Evolutionary conservation across 2,888 invertebrate genomes (phyloP).

Genomic region (Creontiades dilutus): DNA sequence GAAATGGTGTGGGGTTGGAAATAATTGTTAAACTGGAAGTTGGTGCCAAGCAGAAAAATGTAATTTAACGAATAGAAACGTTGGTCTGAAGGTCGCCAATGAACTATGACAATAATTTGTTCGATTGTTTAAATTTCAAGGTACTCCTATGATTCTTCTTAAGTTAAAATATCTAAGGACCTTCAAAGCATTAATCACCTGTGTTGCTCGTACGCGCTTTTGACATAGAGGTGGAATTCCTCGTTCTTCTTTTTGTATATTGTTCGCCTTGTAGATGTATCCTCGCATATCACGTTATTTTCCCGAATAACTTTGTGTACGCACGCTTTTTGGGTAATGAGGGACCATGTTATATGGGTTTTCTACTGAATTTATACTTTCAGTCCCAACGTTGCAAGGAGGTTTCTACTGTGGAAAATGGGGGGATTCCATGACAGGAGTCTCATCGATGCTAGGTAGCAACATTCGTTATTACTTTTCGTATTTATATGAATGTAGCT

Average conservation of each 20-base stretch:
- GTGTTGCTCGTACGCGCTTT: no score
- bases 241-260: neutral
- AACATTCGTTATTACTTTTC: slow-evolving; percentile 7
- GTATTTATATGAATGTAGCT: neutral
- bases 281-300: slow-evolving; percentile 41
- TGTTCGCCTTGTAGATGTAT: neutral
- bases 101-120: no score
- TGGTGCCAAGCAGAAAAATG: no score
- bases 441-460: slow-evolving; percentile 27
- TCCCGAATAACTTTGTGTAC: neutral
- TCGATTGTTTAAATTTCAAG: no score
- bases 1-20: no score
- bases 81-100: no score
- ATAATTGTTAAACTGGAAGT: no score
- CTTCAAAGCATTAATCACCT: no score
- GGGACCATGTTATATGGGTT: neutral
- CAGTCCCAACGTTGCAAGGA: slow-evolving; percentile 48
- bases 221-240: neutral
- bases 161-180: no score
- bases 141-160: no score
- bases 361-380: slow-evolving; percentile 55
- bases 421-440: slow-evolving; percentile 43
- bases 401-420: slow-evolving; percentile 40
- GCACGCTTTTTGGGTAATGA: slow-evolving; percentile 19
- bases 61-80: no score